Conservation (phyloP, 2,113 vertebrate genomes). For the Hemicordylus capensis region DNA sequence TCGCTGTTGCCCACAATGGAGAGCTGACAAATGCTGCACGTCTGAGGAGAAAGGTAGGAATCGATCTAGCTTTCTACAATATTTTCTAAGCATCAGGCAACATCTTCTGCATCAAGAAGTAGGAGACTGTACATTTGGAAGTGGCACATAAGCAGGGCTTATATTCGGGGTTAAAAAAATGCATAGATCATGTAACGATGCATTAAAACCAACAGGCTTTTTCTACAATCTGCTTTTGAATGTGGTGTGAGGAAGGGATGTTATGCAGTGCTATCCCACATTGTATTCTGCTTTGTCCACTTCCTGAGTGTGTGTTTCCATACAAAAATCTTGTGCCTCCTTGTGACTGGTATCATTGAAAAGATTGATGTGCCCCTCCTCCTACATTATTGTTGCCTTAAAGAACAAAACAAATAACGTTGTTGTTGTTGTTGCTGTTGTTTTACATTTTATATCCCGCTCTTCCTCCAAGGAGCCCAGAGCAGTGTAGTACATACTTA, state of each 20-base stretch:
- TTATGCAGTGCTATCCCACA: neutral
- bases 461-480: too few relatives aligned
- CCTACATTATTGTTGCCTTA: neutral
- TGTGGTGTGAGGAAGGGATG: neutral
- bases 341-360: neutral
- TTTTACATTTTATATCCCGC: too few relatives aligned
- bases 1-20: slow-evolving; percentile 96
- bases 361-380: neutral
- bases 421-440: too few relatives aligned
- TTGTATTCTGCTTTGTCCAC: neutral
- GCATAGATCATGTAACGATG: neutral
- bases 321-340: neutral
- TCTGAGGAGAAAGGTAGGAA: slow-evolving; percentile 85
- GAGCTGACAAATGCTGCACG: slow-evolving; percentile 90
- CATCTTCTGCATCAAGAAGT: too few relatives aligned
- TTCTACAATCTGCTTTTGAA: neutral
- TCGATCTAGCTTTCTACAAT: neutral
- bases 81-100: neutral
- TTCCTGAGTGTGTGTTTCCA: neutral
- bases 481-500: too few relatives aligned
- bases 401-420: too few relatives aligned
- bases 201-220: neutral
- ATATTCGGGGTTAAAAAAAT: neutral
- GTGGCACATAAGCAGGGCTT: neutral
- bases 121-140: neutral